Base-by-base conservation (phyloP, 2,888 invertebrate genomes). In the Rambutsinella grinnellia region DNA sequence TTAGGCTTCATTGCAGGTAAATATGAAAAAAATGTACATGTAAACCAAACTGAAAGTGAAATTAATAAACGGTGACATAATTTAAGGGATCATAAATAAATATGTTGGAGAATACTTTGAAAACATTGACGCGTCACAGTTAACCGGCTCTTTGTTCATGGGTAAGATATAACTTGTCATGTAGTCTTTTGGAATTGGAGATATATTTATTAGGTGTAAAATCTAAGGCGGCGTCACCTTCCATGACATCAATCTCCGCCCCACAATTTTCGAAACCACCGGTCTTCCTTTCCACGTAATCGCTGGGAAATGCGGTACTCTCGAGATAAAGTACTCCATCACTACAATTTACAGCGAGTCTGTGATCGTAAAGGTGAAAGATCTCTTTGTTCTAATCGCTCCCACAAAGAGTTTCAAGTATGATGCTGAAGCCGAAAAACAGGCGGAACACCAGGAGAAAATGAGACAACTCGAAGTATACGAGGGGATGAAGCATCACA, bases 111-210 rank as follows among this genome's bases (percentile, higher is more conserved):
- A 94, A 86, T 99, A 96, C 88, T 94, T 99, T 61, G 95, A 97
- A 88, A 97, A 99, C 89, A 91, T 99, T 87, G 97, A 99, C 87
- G 91, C 91, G 81, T 94, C 93, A 66, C 97, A 99, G 88, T 88
- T 99, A 82, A 96, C 96, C 87, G 90, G 99, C 79, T 97, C 97
- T 85, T 93, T 99, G 86, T 98, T 97, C 96, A 96, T 97, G 89
- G 98, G 98, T 97, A 54, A 17, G 36, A 36, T 8, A 36, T 36
- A 36, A 8, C 13, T 36, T 36, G 6, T 36, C 36, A 36, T 36
- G 5, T 36, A 36, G 13, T 3, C 15, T 15, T 27, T 54, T 19
- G n/a, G 10, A 53, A 13, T 13, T 10, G 15, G 8, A 24, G 17
- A 60, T 60, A 13, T 27, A 17, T 10, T 6, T 28, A 27, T 26